These are phyloP conservation scores for Eupithecia pulchellata DNA, from an alignment of 2,888 invertebrate species.

Conservation along the genomic window DNA sequence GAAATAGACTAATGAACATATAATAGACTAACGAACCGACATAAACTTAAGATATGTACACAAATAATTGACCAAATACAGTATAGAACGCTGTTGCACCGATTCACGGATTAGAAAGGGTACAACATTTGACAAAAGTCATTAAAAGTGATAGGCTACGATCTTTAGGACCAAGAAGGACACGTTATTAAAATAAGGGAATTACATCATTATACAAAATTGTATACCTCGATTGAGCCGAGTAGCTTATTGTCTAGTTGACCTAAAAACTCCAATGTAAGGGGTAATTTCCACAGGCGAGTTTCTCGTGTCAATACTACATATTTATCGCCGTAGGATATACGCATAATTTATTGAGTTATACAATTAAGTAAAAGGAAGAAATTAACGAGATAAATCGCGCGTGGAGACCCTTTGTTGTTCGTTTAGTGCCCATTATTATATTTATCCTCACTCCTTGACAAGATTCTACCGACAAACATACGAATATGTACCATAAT, in stretches of 20 bases:
- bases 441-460: neutral
- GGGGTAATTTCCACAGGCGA: neutral
- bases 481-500: neutral
- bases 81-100: neutral
- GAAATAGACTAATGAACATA: neutral
- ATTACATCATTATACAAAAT: constrained; percentile 6
- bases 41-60: constrained; percentile 59
- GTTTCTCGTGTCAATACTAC: neutral
- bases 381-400: neutral
- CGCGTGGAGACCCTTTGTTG: neutral
- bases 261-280: neutral
- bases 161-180: constrained; percentile 1
- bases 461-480: neutral
- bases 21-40: constrained; percentile 38
- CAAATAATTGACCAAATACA: constrained; percentile 57
- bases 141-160: neutral
- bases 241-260: constrained; percentile 5
- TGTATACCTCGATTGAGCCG: constrained; percentile 34
- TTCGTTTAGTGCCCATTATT: neutral
- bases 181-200: neutral
- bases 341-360: neutral
- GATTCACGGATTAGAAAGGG: neutral
- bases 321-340: neutral
- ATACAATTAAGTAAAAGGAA: neutral
- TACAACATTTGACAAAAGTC: neutral